Percentiles rank a stretch among this genome's conserved stretches.
phyloP scores from a whole-genome alignment of 92 coral and sea anemone species.

The Heteractis magnifica region DNA sequence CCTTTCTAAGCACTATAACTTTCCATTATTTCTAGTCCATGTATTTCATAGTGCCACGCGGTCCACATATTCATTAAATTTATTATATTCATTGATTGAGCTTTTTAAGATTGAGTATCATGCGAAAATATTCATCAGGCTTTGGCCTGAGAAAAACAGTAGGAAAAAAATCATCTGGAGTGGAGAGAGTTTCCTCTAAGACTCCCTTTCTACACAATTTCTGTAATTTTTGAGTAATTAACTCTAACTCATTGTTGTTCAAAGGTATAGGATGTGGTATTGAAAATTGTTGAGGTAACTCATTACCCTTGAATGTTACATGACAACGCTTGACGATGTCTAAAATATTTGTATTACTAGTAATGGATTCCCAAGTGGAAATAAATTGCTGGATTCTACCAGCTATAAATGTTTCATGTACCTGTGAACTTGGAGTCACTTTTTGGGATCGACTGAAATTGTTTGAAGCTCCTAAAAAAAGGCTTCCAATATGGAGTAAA shows the following conservation, averaged over 20 bases:
- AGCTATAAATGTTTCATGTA: slow-evolving; percentile 32
- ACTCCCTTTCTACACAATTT: slow-evolving; percentile 40
- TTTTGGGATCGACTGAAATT: no score
- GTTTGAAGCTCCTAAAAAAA: slow-evolving; percentile 40
- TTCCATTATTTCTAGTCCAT: no score
- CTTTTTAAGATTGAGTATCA: no score
- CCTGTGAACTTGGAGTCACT: slow-evolving; percentile 33
- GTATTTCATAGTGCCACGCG: no score
- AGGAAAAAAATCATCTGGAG: slow-evolving; percentile 16
- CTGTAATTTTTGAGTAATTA: slow-evolving; percentile 39
- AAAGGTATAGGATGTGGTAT: slow-evolving; percentile 31
- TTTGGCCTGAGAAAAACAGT: slow-evolving; percentile 5
- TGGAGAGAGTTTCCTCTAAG: slow-evolving; percentile 16
- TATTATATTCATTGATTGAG: no score
- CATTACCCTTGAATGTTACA: slow-evolving; percentile 36
- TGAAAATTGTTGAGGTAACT: slow-evolving; percentile 25
- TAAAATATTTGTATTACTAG: slow-evolving; percentile 33
- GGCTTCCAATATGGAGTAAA: slow-evolving; percentile 26
- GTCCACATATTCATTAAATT: no score
- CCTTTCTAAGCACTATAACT: no score
- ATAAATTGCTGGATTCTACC: slow-evolving; percentile 43
- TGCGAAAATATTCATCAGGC: slow-evolving; percentile 61
- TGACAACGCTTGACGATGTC: neutral
- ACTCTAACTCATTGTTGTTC: slow-evolving; percentile 5
- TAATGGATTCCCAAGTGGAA: slow-evolving; percentile 41